Evolutionary conservation across 2,113 vertebrate genomes (phyloP).

Genomic region (Cyanocitta stelleri): DNA sequence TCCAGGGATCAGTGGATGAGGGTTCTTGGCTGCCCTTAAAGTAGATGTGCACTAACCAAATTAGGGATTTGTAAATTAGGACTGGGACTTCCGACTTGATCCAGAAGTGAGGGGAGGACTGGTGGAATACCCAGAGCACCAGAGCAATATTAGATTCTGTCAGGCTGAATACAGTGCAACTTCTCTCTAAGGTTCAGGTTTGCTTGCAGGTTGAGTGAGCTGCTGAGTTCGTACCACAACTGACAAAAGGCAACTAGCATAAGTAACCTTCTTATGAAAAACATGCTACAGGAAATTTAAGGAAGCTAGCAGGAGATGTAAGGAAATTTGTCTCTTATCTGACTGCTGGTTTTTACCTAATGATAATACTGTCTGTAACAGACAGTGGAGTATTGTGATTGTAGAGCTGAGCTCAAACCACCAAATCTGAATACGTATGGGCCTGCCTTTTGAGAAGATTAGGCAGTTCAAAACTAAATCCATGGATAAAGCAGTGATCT

Average conservation of each 20-base stretch:
- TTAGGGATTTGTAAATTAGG: constrained; percentile 46
- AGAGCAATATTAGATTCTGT: constrained; percentile 26
- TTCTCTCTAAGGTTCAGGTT: not conserved
- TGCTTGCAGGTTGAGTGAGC: not conserved
- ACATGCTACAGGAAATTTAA: not conserved
- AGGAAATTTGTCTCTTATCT: not conserved
- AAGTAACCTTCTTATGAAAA: not conserved
- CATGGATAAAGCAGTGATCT: constrained; percentile 3
- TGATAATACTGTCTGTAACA: not conserved
- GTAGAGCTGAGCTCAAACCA: constrained; percentile 1
- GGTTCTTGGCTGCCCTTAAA: constrained; percentile 20
- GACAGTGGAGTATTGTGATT: not conserved
- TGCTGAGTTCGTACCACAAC: not conserved
- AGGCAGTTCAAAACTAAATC: constrained; percentile 21
- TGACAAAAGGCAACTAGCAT: not conserved
- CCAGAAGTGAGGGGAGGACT: not conserved
- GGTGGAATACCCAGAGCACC: constrained; percentile 29
- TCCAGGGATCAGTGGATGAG: not conserved
- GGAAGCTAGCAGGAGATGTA: not conserved
- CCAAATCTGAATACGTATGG: constrained; percentile 27
- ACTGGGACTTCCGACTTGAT: constrained; percentile 3
- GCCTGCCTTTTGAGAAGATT: constrained; percentile 26
- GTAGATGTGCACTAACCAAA: not conserved
- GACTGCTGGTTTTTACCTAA: not conserved
- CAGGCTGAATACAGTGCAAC: not conserved